Evolutionary conservation across 2,888 invertebrate species (phyloP), one percentile per base, ranked within the genome.

Genomic region (Luffia ferchaultella): DNA sequence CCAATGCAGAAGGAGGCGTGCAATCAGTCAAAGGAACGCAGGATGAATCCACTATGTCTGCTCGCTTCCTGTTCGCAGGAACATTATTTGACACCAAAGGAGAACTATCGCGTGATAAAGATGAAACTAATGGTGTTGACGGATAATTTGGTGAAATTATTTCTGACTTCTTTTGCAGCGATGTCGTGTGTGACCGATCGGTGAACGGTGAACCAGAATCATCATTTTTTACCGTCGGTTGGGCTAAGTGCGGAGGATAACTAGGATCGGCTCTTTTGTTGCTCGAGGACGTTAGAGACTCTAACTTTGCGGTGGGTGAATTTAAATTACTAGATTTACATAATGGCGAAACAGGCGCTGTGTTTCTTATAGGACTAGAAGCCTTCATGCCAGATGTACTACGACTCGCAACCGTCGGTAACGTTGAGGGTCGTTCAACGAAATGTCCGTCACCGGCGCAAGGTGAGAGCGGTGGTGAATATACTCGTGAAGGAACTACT

Each of bases 361-460:
- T 60, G 53, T 64, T 67, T 72, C 78, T 77, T 55, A 76, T 67
- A 58, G 82, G 82, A 76, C 82, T 82, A 70, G 77, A 70, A 55
- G 79, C 73, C 67, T 77, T 79, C 54, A 70, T 65, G 62, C 63
- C 65, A 59, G 76, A 62, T 61, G 67, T 67, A 62, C 77, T 67
- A 65, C 62, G 74, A 54, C 72, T 65, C 67, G 82, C 68, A 52
- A 70, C 65, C 57, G 75, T 65, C 51, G 82, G 82, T 55, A 83
- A 71, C 50, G 74, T 78, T 52, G 68, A 69, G 53, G 84, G 72
- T 59, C 85, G 68, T 65, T 85, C 70, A 54, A 65, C 57, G 1
- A 40, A 5, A 60, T 73, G 68, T 53, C 83, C 82, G 62, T 89
- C 89, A 49, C 88, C 87, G 46, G 88, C 87, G 58, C 89, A 87